Evolutionary conservation across 1,140 invertebrate genomes (phyloP), one percentile per base, ranked within the genome.

Genomic region (Drosophila saltans): DNA sequence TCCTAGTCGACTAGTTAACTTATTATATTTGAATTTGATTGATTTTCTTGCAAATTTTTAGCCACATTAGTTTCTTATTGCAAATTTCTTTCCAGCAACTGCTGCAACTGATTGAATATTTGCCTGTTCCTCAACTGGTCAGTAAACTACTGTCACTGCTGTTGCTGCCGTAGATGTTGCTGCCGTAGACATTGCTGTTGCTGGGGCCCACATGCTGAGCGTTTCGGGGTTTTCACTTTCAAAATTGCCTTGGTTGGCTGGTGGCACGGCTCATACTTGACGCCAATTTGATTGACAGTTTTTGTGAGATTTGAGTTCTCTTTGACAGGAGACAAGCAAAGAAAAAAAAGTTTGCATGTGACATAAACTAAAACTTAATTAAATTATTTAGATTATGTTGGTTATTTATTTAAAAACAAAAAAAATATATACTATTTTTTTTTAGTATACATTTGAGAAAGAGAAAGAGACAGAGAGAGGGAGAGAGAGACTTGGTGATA

Each of bases 211-310:
- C 79, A 69, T 73, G 74, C 74, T 66, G 74, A 24, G 66, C 60
- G 16, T 66, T 67, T 70, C 43, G 74, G 45, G 69, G 73, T 83
- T 85, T 88, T 86, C 80, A 80, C 84, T 88, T 86, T 88, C 80
- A 72, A 89, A 88, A 80, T 68, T 26, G 45, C 8, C 45, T 52
- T 52, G 45, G 21, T 52, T 52, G 21, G 45, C 21, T 52, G 21
- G 45, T 48, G 45, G 45, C 45, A 48, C 45, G 61, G 71, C 79
- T 65, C 66, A 36, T 52, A 24, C 72, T 69, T 84, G 81, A 68
- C 41, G 72, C 76, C 77, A 41, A 52, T 75, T 72, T 86, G 82
- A 86, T 88, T 82, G 76, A 85, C 82, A 86, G 78, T 62, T 64
- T 36, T 52, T 52, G 45, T 63, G 45, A 72, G 81, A 81, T 69